These are phyloP conservation scores for Zosterops lateralis DNA, from an alignment of 2,113 vertebrate genomes.

Conservation along the genomic window DNA sequence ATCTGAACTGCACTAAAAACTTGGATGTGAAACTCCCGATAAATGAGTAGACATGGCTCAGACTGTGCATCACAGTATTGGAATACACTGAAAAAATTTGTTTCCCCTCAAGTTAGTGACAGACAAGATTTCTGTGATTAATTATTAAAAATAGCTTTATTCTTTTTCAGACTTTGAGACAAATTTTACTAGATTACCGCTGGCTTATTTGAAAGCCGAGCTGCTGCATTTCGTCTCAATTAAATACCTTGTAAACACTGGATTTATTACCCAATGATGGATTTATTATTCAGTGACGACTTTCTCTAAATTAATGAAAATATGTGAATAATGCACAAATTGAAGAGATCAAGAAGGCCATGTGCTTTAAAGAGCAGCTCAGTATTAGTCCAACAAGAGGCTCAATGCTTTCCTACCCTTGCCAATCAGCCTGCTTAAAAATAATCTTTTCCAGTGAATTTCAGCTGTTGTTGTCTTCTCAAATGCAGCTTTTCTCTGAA, in stretches of 20 bases:
- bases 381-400: neutral
- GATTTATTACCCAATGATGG: slow-evolving; percentile 44
- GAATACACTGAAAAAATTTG: neutral
- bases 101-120: neutral
- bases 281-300: slow-evolving; percentile 32
- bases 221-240: neutral
- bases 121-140: neutral
- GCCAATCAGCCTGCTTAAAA: neutral
- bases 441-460: neutral
- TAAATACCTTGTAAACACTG: slow-evolving; percentile 53
- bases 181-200: slow-evolving; percentile 15
- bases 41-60: neutral
- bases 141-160: neutral
- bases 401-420: neutral
- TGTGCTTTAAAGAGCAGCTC: neutral
- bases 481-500: neutral
- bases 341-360: slow-evolving; percentile 4
- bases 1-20: neutral
- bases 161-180: neutral
- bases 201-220: neutral
- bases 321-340: slow-evolving; percentile 28
- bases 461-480: neutral
- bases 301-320: slow-evolving; percentile 45
- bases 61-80: neutral
- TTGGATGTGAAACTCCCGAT: neutral